A percentile compares a stretch with the other conserved stretches of the same genome.
Evolutionary conservation across 2,113 vertebrate species (phyloP).

Genomic region (Psephotus haematonotus): DNA sequence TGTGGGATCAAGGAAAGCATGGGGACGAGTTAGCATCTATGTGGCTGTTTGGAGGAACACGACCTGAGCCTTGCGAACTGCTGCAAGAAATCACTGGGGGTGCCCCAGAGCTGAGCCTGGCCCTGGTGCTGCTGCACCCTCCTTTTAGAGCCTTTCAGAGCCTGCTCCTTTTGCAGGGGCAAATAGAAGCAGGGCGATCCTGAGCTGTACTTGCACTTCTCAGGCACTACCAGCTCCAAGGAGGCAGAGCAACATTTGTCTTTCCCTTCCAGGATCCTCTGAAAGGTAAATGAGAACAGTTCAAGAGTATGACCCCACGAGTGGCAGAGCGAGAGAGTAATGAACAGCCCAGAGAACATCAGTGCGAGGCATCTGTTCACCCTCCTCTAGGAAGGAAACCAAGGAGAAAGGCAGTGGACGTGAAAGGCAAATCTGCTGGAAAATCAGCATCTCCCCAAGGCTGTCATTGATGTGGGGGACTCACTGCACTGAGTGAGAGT

Average conservation of each 20-base stretch:
- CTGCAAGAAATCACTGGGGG: background rate
- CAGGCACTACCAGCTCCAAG: background rate
- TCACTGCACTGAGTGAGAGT: rapidly evolving
- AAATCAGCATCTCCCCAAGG: background rate
- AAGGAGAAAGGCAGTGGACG: slow-evolving; percentile 17
- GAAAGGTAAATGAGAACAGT: slow-evolving; percentile 21
- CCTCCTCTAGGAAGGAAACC: background rate
- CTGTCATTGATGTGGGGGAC: background rate
- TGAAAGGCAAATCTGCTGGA: slow-evolving; percentile 42
- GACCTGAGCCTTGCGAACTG: background rate
- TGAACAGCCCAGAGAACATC: background rate
- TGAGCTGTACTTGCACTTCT: background rate
- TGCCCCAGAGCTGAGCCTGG: background rate
- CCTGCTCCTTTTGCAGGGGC: background rate
- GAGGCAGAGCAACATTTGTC: background rate
- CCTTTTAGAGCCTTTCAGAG: background rate
- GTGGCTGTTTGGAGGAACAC: background rate
- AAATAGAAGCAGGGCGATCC: background rate
- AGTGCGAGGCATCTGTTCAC: background rate
- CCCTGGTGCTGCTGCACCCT: background rate
- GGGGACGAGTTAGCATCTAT: background rate
- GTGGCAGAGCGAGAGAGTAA: background rate
- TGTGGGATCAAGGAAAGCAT: background rate
- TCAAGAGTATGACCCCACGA: background rate
- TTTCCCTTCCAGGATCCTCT: slow-evolving; percentile 33